Percentiles rank a stretch among this genome's conserved stretches.
Evolutionary conservation across 2,888 invertebrate species (phyloP).

Genomic region (Tromatobia lineatoria): DNA sequence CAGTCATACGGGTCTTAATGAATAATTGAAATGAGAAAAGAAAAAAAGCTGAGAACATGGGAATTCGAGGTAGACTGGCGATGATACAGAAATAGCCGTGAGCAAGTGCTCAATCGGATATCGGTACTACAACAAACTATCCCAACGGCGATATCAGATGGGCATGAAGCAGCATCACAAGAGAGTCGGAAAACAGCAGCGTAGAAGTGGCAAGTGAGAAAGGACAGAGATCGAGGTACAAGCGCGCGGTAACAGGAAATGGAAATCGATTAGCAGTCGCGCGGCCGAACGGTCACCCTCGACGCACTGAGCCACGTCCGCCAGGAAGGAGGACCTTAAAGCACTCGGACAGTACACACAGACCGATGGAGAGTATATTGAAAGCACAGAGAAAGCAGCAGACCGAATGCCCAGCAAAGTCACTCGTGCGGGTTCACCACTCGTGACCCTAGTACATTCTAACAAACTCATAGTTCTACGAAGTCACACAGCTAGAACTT

Average conservation of each 20-base stretch:
- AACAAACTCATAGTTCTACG: not conserved
- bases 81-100: conserved; percentile 29
- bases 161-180: conserved; percentile 23
- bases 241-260: conserved; percentile 33
- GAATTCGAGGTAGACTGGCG: not conserved
- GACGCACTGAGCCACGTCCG: conserved; percentile 24
- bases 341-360: conserved; percentile 32
- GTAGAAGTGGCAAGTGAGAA: conserved; percentile 21
- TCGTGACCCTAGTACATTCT: not conserved
- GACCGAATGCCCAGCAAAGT: conserved; percentile 33
- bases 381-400: conserved; percentile 36
- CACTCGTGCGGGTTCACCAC: conserved; percentile 36
- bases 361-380: conserved; percentile 5
- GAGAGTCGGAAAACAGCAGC: conserved; percentile 7
- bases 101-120: conserved; percentile 32
- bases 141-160: conserved; percentile 29
- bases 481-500: conserved; percentile 32
- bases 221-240: conserved; percentile 1
- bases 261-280: conserved; percentile 56
- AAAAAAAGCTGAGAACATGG: not conserved
- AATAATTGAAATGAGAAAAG: not conserved
- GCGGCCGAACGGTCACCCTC: conserved; percentile 14
- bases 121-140: conserved; percentile 50
- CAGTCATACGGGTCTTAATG: no score
- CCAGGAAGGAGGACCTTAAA: conserved; percentile 30